Evolutionary conservation across 2,888 invertebrate genomes (phyloP), one percentile per base, ranked within the genome.

Genomic region (Autographa gamma): DNA sequence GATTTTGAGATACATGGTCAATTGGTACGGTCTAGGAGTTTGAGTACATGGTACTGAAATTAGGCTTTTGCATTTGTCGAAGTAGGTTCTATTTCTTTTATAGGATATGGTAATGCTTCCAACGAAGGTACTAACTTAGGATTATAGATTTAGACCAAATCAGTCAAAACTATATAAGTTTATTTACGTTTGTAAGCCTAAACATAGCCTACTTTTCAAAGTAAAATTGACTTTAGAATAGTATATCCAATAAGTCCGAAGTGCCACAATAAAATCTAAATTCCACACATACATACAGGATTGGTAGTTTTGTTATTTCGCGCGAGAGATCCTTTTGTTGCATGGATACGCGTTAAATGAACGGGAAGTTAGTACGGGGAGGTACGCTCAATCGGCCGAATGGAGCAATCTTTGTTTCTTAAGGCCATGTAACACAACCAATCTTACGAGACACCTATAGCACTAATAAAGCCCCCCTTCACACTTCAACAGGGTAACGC

Each of bases 271-370:
- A 84, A 85, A 88, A 86, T 88, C 83, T 79, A 83, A 86, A 89
- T 88, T 87, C 86, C 80, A 86, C 86, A 84, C 85, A 86, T 85
- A 86, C 77, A 87, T 87, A 89, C 86, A 88, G 89, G 88, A 92
- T 93, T 90, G 91, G 89, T 94, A 94, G 93, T 94, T 95, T 93
- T 93, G 94, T 95, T 95, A 95, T 95, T 95, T 94, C 94, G 89
- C 94, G 92, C 93, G 92, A 87, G 90, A 92, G 90, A 90, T 92
- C 90, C 92, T 93, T 92, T 95, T 95, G 95, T 95, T 94, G 95
- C 93, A 88, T 90, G 92, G 90, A 93, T 94, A 90, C 93, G 90
- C 91, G 95, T 95, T 94, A 95, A 96, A 96, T 95, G 96, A 95
- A 88, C 89, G 90, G 93, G 95, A 96, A 96, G 96, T 95, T 95